Evolutionary conservation across 2,797 vertebrate genomes (phyloP).

Genomic region (Mionectes olivaceus): DNA sequence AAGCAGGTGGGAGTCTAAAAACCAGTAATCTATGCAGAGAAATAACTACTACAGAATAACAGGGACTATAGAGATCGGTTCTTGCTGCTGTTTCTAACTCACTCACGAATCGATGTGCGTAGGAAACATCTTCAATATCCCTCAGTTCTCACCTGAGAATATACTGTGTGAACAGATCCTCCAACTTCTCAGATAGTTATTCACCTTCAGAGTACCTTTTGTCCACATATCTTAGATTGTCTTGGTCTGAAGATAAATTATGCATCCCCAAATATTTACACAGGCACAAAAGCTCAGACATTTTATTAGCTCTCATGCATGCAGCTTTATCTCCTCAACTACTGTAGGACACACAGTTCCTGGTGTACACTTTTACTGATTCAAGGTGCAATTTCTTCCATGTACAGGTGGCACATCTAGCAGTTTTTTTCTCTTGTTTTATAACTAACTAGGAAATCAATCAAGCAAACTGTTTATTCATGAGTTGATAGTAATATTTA

Average conservation of each 20-base stretch:
- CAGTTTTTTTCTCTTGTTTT: not conserved
- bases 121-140: not conserved
- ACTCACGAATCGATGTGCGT: fast-evolving
- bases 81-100: not conserved
- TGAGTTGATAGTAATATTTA: not conserved
- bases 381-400: not conserved
- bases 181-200: not conserved
- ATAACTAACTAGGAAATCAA: not conserved
- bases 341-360: not conserved
- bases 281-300: not conserved
- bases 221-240: not conserved
- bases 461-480: not conserved
- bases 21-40: not conserved
- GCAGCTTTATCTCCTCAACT: not conserved
- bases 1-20: not conserved
- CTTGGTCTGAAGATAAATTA: not conserved
- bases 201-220: not conserved
- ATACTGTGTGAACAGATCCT: not conserved
- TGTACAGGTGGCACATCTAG: too few species aligned
- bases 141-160: not conserved
- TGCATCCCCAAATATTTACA: not conserved
- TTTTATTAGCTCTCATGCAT: not conserved
- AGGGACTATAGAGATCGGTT: not conserved
- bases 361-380: not conserved
- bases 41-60: not conserved